phyloP scores from a whole-genome alignment of 2,888 invertebrate species.

The Clanis bilineata region DNA sequence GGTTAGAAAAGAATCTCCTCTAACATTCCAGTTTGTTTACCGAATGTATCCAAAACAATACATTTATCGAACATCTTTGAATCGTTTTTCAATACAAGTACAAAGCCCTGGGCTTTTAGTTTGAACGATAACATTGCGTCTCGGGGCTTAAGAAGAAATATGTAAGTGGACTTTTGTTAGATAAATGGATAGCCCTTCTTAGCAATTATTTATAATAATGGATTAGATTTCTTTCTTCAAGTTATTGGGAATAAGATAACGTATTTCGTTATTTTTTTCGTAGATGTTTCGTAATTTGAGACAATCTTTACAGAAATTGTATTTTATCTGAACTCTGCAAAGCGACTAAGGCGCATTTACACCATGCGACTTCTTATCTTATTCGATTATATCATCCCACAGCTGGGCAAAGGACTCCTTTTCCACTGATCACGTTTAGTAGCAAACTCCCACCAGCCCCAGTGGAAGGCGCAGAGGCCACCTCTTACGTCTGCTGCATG shows the following conservation, averaged over 20 bases:
- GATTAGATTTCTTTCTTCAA: not conserved
- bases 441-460: too few relatives aligned
- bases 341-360: too few relatives aligned
- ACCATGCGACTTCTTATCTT: too few relatives aligned
- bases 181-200: not conserved
- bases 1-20: not conserved
- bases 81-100: not conserved
- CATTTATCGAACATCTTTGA: not conserved
- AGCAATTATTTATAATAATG: not conserved
- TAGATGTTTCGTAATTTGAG: too few relatives aligned
- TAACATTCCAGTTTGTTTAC: not conserved
- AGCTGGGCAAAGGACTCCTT: too few relatives aligned
- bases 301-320: too few relatives aligned
- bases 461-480: too few relatives aligned
- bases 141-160: slow-evolving; percentile 4
- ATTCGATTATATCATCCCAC: too few relatives aligned
- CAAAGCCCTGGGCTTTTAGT: not conserved
- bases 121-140: not conserved
- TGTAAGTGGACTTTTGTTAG: not conserved
- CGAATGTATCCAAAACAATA: not conserved
- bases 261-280: not conserved
- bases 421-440: too few relatives aligned
- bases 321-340: too few relatives aligned
- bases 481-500: too few relatives aligned
- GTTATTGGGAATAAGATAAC: not conserved